Conservation (phyloP, 2,797 vertebrate genomes). For the Labroides dimidiatus region DNA sequence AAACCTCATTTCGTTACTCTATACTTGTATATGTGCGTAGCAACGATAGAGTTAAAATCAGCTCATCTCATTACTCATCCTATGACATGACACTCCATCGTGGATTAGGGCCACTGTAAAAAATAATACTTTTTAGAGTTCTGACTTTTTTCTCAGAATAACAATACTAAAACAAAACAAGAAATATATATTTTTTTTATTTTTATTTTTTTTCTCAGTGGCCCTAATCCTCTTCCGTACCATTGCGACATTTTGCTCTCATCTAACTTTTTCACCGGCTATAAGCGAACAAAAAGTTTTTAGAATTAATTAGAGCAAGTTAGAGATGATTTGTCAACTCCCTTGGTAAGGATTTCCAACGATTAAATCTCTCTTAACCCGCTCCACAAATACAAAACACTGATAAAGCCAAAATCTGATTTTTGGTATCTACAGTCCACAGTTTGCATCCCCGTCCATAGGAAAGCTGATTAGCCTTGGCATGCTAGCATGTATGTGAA, state of each 20-base stretch:
- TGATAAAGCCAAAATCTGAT: constrained; percentile 83
- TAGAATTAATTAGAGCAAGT: constrained; percentile 77
- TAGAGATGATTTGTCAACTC: constrained; percentile 74
- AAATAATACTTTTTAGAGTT: no score
- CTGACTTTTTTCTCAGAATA: no score
- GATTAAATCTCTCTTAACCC: constrained; percentile 80
- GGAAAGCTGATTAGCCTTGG: constrained; percentile 82
- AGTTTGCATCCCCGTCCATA: constrained; percentile 76
- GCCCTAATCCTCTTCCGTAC: no score
- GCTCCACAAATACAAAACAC: constrained; percentile 79
- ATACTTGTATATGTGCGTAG: no score
- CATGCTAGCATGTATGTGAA: constrained; percentile 60
- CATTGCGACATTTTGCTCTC: not conserved
- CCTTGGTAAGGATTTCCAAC: constrained; percentile 76
- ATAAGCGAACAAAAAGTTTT: constrained; percentile 74
- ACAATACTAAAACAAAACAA: no score
- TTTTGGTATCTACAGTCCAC: constrained; percentile 81
- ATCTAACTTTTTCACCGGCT: constrained; percentile 14
- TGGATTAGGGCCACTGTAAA: no score
- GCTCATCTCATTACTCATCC: no score
- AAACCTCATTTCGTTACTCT: no score
- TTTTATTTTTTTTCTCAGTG: no score
- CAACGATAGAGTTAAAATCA: no score
- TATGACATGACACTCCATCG: not conserved
- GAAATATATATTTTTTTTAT: no score